phyloP scores from a whole-genome alignment of 1,140 invertebrate species.

The Panagrolaimus sp. region DNA sequence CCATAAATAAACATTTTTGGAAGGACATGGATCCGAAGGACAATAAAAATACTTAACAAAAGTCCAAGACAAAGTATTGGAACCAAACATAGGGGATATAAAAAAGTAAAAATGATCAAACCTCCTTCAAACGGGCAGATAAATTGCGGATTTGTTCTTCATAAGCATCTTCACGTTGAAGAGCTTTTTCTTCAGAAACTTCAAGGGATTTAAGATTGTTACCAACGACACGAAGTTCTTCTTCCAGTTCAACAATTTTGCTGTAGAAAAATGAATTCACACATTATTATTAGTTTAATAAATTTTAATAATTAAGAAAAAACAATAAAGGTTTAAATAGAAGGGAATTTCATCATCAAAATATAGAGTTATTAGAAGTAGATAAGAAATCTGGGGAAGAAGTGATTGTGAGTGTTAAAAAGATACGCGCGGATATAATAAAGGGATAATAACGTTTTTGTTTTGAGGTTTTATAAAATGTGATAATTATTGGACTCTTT shows the following conservation, averaged over 20 bases:
- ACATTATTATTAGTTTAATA: neutral
- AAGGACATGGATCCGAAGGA: neutral
- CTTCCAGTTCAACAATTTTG: slow-evolving; percentile 98
- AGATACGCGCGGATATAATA: too few relatives aligned
- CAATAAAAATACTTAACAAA: neutral
- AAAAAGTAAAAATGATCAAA: slow-evolving; percentile 58
- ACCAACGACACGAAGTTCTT: slow-evolving; percentile 95
- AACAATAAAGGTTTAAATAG: too few relatives aligned
- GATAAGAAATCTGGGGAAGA: too few relatives aligned
- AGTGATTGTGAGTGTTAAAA: too few relatives aligned
- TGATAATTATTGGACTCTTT: too few relatives aligned
- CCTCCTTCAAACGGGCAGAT: slow-evolving; percentile 97
- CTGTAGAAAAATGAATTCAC: slow-evolving; percentile 62
- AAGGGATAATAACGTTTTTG: too few relatives aligned
- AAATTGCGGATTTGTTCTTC: slow-evolving; percentile 99
- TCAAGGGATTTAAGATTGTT: slow-evolving; percentile 99
- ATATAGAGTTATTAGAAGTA: too few relatives aligned
- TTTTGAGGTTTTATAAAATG: too few relatives aligned
- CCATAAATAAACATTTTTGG: neutral
- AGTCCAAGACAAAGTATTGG: neutral
- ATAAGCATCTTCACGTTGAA: slow-evolving; percentile 98
- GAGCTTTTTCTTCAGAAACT: slow-evolving; percentile 99
- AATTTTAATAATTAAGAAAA: too few relatives aligned
- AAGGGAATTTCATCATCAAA: too few relatives aligned
- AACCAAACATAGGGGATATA: slow-evolving; percentile 2